Conservation (phyloP, 2,113 vertebrate genomes). For the Leptodactylus fuscus region DNA sequence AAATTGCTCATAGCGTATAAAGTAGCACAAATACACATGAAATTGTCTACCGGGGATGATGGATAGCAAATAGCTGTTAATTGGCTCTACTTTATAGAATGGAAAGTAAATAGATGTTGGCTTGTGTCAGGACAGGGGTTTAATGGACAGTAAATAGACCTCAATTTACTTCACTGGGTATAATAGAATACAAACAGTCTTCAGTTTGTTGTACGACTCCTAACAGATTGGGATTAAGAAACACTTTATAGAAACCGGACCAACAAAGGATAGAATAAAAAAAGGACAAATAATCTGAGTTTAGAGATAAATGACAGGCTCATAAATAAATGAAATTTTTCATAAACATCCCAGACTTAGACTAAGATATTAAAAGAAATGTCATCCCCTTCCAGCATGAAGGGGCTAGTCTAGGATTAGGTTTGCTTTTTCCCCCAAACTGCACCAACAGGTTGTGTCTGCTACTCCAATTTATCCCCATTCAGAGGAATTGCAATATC, state of each 20-base stretch:
- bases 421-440: no score
- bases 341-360: no score
- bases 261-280: conserved; percentile 10
- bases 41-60: conserved; percentile 21
- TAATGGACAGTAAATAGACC: conserved; percentile 46
- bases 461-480: no score
- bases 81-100: conserved; percentile 52
- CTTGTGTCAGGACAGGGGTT: conserved; percentile 23
- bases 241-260: conserved; percentile 20
- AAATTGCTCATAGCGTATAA: conserved; percentile 25
- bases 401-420: no score
- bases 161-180: conserved; percentile 32
- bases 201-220: neutral
- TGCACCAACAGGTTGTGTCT: no score
- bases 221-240: conserved; percentile 15
- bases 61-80: conserved; percentile 51
- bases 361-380: no score
- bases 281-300: no score
- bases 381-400: no score
- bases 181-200: conserved; percentile 20
- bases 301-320: conserved; percentile 7
- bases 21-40: conserved; percentile 48
- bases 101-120: conserved; percentile 52
- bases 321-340: no score
- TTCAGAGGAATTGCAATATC: no score